Evolutionary conservation across 1,140 invertebrate genomes (phyloP), one percentile per base, ranked within the genome.

Genomic region (Diachasmimorpha longicaudata): DNA sequence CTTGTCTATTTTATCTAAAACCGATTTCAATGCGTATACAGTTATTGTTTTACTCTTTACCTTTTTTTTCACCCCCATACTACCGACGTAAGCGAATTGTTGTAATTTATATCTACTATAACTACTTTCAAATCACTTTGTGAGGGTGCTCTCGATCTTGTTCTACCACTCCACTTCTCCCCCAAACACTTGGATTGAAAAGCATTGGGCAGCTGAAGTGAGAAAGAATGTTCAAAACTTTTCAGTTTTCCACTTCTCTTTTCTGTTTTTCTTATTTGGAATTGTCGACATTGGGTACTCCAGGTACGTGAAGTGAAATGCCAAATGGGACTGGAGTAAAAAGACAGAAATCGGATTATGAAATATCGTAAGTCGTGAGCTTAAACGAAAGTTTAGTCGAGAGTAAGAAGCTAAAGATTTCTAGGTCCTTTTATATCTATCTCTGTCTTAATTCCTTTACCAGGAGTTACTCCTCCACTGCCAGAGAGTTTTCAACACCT

Each of bases 271-370:
- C 48, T 55, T 21, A 55, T 55, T 55, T 55, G n/a, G 48, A 55
- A 55, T 55, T 55, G n/a, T 55, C n/a, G 19, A 55, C 19, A 55
- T 21, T 55, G 19, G 19, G 19, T 55, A 55, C 48, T 55, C 10
- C 48, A 55, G n/a, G 48, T 9, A 19, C 19, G n/a, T 19, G 9
- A 1, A 8, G 6, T 19, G 48, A 19, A 55, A n/a, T 55, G 48
- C 8, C 55, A 3, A 4, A 19, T 11, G 10, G 21, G 25, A 31
- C 19, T 23, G 23, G 21, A 31, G 21, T 3, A 25, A 25, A 55
- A 55, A 55, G 48, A 55, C 19, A 14, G 25, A 71, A 76, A 76
- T 76, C 42, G 66, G 48, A 76, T 52, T 76, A 70, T 76, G 68
- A 76, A 76, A 76, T 76, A 76, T 76, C 37, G 52, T 52, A 36